phyloP scores from a whole-genome alignment of 2,113 vertebrate genomes.

The Nibea coibor region DNA sequence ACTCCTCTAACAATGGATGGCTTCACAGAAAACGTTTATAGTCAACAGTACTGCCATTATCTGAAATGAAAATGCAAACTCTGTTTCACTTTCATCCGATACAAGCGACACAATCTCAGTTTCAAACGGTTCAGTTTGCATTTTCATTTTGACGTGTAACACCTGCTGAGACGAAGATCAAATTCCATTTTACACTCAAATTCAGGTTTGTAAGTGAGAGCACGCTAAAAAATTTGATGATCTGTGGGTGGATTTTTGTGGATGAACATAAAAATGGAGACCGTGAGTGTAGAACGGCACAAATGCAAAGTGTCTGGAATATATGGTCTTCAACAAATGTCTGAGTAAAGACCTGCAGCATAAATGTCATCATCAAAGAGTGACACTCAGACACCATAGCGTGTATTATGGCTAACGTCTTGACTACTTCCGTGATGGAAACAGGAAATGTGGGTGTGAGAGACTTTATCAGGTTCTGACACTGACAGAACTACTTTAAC shows the following conservation, averaged over 20 bases:
- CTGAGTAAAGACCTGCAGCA: neutral
- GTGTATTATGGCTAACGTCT: too few species aligned
- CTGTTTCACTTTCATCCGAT: neutral
- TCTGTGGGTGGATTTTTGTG: neutral
- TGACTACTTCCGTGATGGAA: slow-evolving; percentile 26
- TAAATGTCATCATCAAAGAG: neutral
- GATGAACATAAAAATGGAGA: neutral
- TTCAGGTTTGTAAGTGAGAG: neutral
- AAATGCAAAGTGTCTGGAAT: neutral
- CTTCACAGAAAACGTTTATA: neutral
- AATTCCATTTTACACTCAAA: neutral
- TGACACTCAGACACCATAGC: neutral
- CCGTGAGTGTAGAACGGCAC: neutral
- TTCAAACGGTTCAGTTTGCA: neutral
- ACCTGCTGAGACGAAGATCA: neutral
- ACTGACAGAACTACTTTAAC: neutral
- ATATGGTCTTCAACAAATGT: neutral
- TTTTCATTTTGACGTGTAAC: neutral
- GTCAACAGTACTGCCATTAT: neutral
- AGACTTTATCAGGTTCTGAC: neutral
- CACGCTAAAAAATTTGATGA: neutral
- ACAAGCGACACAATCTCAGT: neutral
- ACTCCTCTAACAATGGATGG: too few species aligned
- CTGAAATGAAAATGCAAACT: neutral
- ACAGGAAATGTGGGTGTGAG: neutral